Percentiles rank a stretch among this genome's conserved stretches.
Conservation (phyloP, 1,140 invertebrate genomes). For the Copidosoma floridanum region DNA sequence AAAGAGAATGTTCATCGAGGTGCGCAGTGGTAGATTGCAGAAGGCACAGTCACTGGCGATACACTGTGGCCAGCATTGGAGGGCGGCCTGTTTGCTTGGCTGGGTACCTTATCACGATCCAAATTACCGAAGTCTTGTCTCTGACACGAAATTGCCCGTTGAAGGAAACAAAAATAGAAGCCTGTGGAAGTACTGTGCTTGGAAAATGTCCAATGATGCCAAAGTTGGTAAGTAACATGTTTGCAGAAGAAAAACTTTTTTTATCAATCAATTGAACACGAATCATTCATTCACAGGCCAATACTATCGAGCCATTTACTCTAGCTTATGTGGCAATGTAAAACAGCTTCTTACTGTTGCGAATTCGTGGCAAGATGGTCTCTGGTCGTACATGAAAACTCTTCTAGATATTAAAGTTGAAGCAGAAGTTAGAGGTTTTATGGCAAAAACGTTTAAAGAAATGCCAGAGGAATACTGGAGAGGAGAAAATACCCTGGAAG, state of each 20-base stretch:
- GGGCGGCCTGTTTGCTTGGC: slow-evolving; percentile 84
- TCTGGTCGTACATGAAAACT: slow-evolving; percentile 85
- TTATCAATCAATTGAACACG: too few relatives aligned
- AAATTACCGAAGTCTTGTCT: slow-evolving; percentile 62
- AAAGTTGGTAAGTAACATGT: slow-evolving; percentile 45
- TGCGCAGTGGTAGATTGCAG: slow-evolving; percentile 81
- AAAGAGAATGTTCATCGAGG: slow-evolving; percentile 56
- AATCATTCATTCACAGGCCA: slow-evolving; percentile 51
- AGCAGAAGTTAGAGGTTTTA: slow-evolving; percentile 63
- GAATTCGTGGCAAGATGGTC: slow-evolving; percentile 80
- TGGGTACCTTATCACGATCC: slow-evolving; percentile 84
- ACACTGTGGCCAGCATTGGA: slow-evolving; percentile 84
- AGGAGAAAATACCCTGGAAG: slow-evolving; percentile 69
- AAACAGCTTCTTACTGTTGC: slow-evolving; percentile 72
- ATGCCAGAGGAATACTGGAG: slow-evolving; percentile 80
- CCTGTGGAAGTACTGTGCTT: slow-evolving; percentile 86
- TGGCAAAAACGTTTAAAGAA: slow-evolving; percentile 55
- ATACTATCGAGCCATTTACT: slow-evolving; percentile 69
- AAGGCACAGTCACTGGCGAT: slow-evolving; percentile 81
- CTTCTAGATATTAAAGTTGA: slow-evolving; percentile 85
- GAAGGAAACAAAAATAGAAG: slow-evolving; percentile 85
- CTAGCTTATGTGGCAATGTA: slow-evolving; percentile 81
- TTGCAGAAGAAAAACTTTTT: slow-evolving; percentile 26
- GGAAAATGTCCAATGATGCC: slow-evolving; percentile 67
- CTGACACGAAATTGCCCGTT: slow-evolving; percentile 61